phyloP scores from a whole-genome alignment of 2,113 vertebrate species.

The Paratilapia polleni region DNA sequence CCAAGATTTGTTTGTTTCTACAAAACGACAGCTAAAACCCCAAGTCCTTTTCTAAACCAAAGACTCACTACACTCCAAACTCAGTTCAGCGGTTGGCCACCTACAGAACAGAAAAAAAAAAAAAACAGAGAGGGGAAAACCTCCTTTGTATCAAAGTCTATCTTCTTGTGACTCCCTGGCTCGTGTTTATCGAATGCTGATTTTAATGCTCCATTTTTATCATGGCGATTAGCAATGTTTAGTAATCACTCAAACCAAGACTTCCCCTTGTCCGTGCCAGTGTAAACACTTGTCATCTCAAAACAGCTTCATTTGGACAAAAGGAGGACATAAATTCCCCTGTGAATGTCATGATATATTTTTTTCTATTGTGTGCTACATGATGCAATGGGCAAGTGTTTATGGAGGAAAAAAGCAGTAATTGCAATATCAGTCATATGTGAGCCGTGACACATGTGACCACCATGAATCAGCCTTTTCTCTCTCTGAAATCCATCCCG shows the following conservation, averaged over 20 bases:
- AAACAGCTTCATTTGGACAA: conserved; percentile 63
- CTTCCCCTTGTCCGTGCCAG: conserved; percentile 63
- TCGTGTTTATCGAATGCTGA: conserved; percentile 75
- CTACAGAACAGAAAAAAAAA: conserved; percentile 59
- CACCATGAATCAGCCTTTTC: conserved; percentile 56
- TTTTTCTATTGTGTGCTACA: conserved; percentile 54
- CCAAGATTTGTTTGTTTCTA: conserved; percentile 75
- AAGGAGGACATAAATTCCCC: conserved; percentile 61
- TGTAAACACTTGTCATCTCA: conserved; percentile 76
- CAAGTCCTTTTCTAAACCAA: conserved; percentile 68
- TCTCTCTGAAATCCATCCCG: conserved; percentile 40
- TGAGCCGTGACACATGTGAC: conserved; percentile 64
- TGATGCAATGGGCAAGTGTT: conserved; percentile 58
- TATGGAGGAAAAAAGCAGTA: conserved; percentile 44
- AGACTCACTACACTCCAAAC: conserved; percentile 59
- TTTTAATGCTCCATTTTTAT: conserved; percentile 77
- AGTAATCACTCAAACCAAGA: conserved; percentile 71
- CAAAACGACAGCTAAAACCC: conserved; percentile 73
- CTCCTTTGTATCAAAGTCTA: conserved; percentile 68
- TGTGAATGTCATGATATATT: conserved; percentile 46
- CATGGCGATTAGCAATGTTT: conserved; percentile 77
- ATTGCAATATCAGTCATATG: conserved; percentile 57
- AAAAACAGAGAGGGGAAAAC: conserved; percentile 39
- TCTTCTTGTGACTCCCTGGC: conserved; percentile 63
- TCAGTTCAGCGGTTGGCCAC: conserved; percentile 65